A percentile compares a stretch with the other conserved stretches of the same genome.
Evolutionary conservation across 2,113 vertebrate species (phyloP).

Genomic region (Eublepharis macularius): DNA sequence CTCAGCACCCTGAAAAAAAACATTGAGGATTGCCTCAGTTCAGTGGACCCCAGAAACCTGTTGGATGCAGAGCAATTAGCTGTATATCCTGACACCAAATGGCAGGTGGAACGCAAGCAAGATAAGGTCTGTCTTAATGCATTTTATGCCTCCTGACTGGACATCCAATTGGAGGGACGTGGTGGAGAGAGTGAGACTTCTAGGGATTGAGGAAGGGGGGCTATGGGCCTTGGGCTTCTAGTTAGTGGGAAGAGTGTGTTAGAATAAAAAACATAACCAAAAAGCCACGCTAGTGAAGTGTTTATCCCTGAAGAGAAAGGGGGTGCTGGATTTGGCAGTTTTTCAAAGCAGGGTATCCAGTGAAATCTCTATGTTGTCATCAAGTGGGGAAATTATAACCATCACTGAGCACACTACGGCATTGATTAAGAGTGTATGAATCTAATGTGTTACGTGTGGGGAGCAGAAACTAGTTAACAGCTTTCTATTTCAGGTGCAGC

Average conservation of each 20-base stretch:
- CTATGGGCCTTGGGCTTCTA: background rate
- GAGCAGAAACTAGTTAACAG: background rate
- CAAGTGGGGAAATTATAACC: background rate
- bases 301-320: background rate
- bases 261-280: background rate
- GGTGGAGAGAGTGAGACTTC: background rate
- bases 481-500: background rate
- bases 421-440: background rate
- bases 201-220: background rate
- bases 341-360: background rate
- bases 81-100: conserved; percentile 19
- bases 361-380: background rate
- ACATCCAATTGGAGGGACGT: too few species aligned
- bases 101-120: conserved; percentile 1
- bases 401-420: background rate
- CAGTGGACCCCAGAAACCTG: background rate
- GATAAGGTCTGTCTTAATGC: conserved; percentile 6
- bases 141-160: background rate
- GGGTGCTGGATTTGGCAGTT: background rate
- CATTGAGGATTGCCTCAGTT: background rate
- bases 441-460: background rate
- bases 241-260: background rate
- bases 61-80: conserved; percentile 1
- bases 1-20: conserved; percentile 15
- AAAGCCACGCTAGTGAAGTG: background rate